Evolutionary conservation across 2,113 vertebrate genomes (phyloP), one percentile per base, ranked within the genome.

Genomic region (Lipotes vexillifer): DNA sequence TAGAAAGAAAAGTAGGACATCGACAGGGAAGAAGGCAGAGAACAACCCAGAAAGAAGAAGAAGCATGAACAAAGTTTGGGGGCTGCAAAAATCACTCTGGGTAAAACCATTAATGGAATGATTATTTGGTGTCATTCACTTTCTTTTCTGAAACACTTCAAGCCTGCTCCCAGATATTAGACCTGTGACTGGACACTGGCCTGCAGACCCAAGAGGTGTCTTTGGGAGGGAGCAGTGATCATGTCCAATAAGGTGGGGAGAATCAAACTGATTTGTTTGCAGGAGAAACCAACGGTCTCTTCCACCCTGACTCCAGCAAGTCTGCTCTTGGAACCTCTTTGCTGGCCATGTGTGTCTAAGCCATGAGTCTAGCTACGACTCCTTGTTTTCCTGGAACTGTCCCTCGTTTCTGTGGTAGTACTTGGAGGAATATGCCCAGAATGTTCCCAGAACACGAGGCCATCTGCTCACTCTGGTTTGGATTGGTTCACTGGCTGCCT

Each of bases 331-430:
- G 75, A 57, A 61, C 10, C 55, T 83, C 18, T 85, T 44, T 88
- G 69, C 46, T 57, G 90, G 80, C 63, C 75, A 36, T 11, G 0
- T 65, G 59, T 72, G 81, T 80, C 71, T 74, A 29, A 85, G 71
- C 93, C 17, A n/a, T 33, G 57, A 72, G 72, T 90, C n/a, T 91
- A 63, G 91, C 75, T 91, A 74, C 31, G 14, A 46, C 29, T 90
- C 81, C 59, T 75, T 21, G 69, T 96, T 97, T 97, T 96, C 90
- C 52, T 97, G 96, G 93, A 96, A 96, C 46, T 9, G 17, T 13
- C 36, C n/a, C 49, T 55, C 23, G 1, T 78, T 68, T 89, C 55
- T 93, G 91, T 81, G 69, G 52, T 88, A 97, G 63, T 91, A 77
- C 84, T 93, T 88, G 89, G 94, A 96, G 93, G 77, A 86, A 46